Evolutionary conservation across 2,797 vertebrate genomes (phyloP), one percentile per base, ranked within the genome.

Genomic region (Acridotheres tristis): DNA sequence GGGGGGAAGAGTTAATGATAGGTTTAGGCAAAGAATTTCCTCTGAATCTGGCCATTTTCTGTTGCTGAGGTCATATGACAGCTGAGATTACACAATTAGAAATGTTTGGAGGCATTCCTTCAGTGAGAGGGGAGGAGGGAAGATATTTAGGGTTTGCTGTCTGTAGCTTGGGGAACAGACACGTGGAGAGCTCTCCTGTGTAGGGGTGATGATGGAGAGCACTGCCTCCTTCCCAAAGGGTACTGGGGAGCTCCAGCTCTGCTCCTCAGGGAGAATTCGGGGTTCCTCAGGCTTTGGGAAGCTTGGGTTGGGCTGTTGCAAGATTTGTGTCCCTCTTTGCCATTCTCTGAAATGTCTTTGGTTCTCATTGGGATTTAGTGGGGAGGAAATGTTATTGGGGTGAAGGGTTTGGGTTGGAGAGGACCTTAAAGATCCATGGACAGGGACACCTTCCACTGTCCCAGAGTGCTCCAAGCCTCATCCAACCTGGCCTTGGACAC

Each of bases 101-200:
- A 80, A 74, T 23, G 48, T 79, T 89, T 89, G 20, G 69, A 73
- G 88, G 88, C 83, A 86, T 90, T 95, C 89, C 85, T 93, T 68
- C 66, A 45, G 74, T 71, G 1, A n/a, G 85, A 66, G 66, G 27
- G 58, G 36, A 86, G 73, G 54, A 78, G 82, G 69, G 79, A 54
- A 84, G 67, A 63, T 47, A 27, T 85, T 84, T 69, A 9, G 48
- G 59, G 83, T 66, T 88, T 93, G 43, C 51, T 51, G 42, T 4
- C 27, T 40, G 72, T 7, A 12, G 66, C 55, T 78, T 6, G 34
- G 58, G 91, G 73, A 71, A 16, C 43, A 81, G 69, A 66, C 40
- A 23, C 48, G 53, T 21, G 29, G 61, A 71, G 93, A 42, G 57
- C 48, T 77, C 26, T 86, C 7, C 73, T 57, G 11, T 1, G 1